Evolutionary conservation across 2,888 invertebrate genomes (phyloP).

Genomic region (Ophion ellenae): DNA sequence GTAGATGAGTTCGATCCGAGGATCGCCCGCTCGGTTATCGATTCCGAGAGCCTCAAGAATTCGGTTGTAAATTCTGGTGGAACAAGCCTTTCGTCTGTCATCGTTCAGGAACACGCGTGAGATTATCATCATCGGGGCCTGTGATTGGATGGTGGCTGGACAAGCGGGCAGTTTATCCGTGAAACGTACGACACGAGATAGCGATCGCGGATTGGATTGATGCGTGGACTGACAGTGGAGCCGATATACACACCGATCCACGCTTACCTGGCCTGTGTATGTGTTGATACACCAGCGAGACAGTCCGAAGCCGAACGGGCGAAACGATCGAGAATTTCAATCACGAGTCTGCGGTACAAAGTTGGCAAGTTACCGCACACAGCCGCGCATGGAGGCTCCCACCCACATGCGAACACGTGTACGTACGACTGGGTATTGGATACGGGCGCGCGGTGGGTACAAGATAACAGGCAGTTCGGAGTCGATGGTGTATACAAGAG

Average conservation of each 20-base stretch:
- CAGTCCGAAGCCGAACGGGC: slow-evolving; percentile 14
- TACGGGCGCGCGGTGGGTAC: slow-evolving; percentile 2
- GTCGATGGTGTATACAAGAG: slow-evolving; percentile 34
- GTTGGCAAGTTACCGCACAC: slow-evolving; percentile 42
- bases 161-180: slow-evolving; percentile 49
- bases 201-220: slow-evolving; percentile 59
- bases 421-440: not conserved
- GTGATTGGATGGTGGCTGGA: slow-evolving; percentile 49
- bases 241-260: slow-evolving; percentile 29
- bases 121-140: slow-evolving; percentile 43
- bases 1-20: slow-evolving; percentile 22
- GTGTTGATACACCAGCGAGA: not conserved
- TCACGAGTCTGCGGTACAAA: slow-evolving; percentile 67
- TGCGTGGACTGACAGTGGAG: slow-evolving; percentile 58
- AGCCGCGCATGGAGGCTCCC: not conserved
- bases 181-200: slow-evolving; percentile 57
- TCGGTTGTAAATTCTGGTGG: slow-evolving; percentile 48
- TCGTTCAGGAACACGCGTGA: slow-evolving; percentile 49
- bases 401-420: slow-evolving; percentile 3
- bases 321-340: slow-evolving; percentile 72
- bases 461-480: slow-evolving; percentile 35
- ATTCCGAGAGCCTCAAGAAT: slow-evolving; percentile 44
- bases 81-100: slow-evolving; percentile 32
- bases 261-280: not conserved
- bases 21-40: slow-evolving; percentile 4